Evolutionary conservation across 2,113 vertebrate species (phyloP).

Genomic region (Tychaedon coryphoeus): DNA sequence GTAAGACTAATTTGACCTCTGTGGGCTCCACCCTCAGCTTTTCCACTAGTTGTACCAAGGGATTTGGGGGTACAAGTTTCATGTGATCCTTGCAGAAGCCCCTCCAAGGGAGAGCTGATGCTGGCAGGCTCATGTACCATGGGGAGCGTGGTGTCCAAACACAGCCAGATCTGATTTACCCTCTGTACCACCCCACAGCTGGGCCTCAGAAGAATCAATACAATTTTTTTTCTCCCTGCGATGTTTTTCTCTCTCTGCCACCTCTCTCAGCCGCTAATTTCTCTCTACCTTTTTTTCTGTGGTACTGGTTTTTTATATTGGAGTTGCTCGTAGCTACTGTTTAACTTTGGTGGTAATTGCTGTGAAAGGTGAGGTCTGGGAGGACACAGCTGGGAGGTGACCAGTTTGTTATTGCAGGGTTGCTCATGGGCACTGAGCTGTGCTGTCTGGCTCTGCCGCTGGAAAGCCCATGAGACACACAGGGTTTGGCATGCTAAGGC

Average conservation of each 20-base stretch:
- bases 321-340: neutral
- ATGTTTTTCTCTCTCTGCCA: neutral
- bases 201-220: neutral
- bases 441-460: neutral
- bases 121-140: neutral
- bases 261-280: neutral
- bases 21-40: neutral
- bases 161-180: neutral
- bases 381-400: neutral
- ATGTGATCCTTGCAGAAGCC: neutral
- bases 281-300: neutral
- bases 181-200: neutral
- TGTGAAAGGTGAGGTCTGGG: neutral
- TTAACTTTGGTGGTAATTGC: neutral
- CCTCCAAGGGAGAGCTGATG: neutral
- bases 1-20: neutral
- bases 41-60: neutral
- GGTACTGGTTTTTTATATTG: neutral
- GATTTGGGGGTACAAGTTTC: neutral
- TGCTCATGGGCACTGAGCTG: slow-evolving; percentile 22
- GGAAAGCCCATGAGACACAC: neutral
- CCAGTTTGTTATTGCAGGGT: neutral
- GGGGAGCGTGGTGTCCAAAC: neutral
- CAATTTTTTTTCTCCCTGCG: neutral
- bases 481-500: neutral